Conservation (phyloP, 2,797 vertebrate genomes). For the Rachycentron canadum region DNA sequence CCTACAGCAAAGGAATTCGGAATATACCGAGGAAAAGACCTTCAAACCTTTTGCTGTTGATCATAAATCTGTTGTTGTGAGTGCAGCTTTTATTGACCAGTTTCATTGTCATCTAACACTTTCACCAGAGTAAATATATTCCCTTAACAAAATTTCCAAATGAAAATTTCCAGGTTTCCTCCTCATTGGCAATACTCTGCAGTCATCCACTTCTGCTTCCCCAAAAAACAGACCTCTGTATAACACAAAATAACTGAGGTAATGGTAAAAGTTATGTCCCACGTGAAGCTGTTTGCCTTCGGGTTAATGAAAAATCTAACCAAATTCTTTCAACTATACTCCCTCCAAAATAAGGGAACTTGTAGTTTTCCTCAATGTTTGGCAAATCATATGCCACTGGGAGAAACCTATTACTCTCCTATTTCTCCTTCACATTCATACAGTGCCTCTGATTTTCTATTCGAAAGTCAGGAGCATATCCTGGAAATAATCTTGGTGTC, state of each 20-base stretch:
- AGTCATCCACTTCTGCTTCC: too few species aligned
- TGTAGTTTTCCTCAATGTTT: background rate
- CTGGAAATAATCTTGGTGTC: background rate
- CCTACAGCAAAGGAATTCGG: slow-evolving; percentile 17
- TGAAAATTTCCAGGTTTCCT: too few species aligned
- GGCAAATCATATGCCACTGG: background rate
- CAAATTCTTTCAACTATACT: background rate
- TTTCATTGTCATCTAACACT: background rate
- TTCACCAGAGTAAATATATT: background rate
- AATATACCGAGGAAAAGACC: background rate
- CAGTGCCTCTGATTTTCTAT: background rate
- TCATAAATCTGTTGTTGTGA: background rate
- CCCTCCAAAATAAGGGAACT: background rate
- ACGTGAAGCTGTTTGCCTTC: too few species aligned
- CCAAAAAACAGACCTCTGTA: too few species aligned
- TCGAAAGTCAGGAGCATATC: background rate
- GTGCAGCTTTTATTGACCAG: background rate
- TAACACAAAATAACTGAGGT: too few species aligned
- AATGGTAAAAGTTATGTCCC: too few species aligned
- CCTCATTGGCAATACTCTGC: too few species aligned
- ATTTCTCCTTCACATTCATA: background rate
- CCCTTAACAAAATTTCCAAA: too few species aligned
- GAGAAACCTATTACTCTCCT: background rate
- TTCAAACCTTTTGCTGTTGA: background rate
- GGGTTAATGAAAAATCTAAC: background rate